Evolutionary conservation across 2,113 vertebrate genomes (phyloP), one percentile per base, ranked within the genome.

Genomic region (Kryptolebias marmoratus): DNA sequence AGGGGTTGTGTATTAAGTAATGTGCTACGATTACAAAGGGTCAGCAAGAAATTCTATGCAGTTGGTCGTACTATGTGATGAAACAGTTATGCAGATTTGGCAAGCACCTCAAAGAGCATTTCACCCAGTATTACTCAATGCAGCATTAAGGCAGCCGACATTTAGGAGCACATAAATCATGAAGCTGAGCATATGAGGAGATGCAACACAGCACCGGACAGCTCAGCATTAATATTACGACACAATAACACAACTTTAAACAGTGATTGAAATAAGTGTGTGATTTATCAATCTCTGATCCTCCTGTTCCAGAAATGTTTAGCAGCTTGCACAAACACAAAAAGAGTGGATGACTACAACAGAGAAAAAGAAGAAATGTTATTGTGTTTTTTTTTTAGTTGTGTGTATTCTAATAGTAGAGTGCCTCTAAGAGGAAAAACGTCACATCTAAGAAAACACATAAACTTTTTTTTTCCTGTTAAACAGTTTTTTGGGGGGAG

Each of bases 111-210:
- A 36, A 65, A 68, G 16, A 57, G 64, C 52, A 63, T 60, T 78
- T 76, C 42, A 68, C 62, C 59, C 76, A 61, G 53, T 65, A 61
- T 56, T 69, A 55, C 11, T 64, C 57, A 68, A 68, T 66, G 36
- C 53, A 16, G 73, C 71, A 71, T 56, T 71, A 66, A 75, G 75
- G 75, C 50, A 73, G 73, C 27, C 52, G 39, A 71, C 78, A 77
- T 86, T 87, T 86, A 74, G 64, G 57, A 84, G 53, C 56, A 18
- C 53, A 74, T 80, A 80, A 60, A 79, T 76, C 81, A 83, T 18
- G 6, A 58, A 53, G 47, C 59, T 82, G 60, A 58, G 64, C 52
- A 54, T 60, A 15, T 66, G 65, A 45, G 54, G 71, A 69, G 56
- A 77, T 60, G 62, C 60, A 80, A 56, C 60, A 50, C 56, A 57